Evolutionary conservation across 2,113 vertebrate genomes (phyloP), one percentile per base, ranked within the genome.

Genomic region (Oophaga pumilio): DNA sequence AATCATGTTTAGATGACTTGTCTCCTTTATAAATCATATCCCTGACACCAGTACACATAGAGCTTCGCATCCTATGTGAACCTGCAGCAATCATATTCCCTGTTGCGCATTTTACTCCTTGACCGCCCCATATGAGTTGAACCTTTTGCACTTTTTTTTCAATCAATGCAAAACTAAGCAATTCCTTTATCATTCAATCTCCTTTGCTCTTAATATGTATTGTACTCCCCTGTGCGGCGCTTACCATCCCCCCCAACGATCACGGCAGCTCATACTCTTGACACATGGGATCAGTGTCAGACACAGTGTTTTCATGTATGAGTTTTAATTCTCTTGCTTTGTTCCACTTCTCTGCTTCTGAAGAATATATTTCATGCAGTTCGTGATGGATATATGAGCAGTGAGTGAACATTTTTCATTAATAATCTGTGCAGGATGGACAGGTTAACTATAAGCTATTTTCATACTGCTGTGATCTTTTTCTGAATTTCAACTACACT

Each of bases 361-460:
- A n/a, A 52, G 22, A 77, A 53, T 56, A 56, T 77, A 77, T 77
- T 77, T 77, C 50, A n/a, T 77, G 76, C 12, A 62, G 69, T 43
- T 73, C 1, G 13, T 62, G 78, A 62, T 43, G 78, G 59, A 81
- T 81, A 28, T 80, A 28, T 22, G 57, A 49, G 33, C 64, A 26
- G 64, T 2, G 14, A 69, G 11, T n/a, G 81, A 53, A 50, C 33
- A 69, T 69, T 14, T 52, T 28, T 68, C 81, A 83, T 26, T 68
- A 68, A 69, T 69, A 83, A 68, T 68, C 81, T 53, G 62, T 53
- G 62, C 50, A 26, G n/a, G 64, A 53, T 15, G 62, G 64, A 83
- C 81, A 50, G 62, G 81, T 68, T 83, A 86, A 52, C 84, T 77
- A 74, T 66, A 60, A 56, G 78, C 57, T 77, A 66, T 86, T 52